Percentiles rank a stretch among this genome's conserved stretches.
Conservation (phyloP, 2,888 invertebrate species). For the Creontiades dilutus region DNA sequence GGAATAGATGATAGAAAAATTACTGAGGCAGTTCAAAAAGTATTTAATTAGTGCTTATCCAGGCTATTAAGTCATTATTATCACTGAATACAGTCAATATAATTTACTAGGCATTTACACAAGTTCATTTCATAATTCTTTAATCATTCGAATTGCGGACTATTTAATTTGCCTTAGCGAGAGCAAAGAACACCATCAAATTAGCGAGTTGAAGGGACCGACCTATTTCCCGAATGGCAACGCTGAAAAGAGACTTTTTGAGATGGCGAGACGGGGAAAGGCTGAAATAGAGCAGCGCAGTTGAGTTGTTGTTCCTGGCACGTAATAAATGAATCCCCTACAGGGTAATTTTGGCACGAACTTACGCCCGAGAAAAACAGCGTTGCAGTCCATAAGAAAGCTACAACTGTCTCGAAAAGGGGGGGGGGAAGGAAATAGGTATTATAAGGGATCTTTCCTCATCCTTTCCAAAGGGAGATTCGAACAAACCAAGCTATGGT, state of each 20-base stretch:
- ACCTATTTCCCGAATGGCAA: neutral
- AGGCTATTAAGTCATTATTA: no score
- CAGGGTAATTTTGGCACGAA: constrained; percentile 60
- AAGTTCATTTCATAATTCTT: no score
- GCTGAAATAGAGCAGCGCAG: constrained; percentile 21
- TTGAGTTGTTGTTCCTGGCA: constrained; percentile 65
- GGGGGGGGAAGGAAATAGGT: neutral
- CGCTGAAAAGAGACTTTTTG: neutral
- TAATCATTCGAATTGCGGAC: no score
- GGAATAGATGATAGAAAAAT: no score
- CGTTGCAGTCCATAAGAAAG: constrained; percentile 56
- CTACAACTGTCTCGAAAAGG: constrained; percentile 8
- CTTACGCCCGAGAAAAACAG: constrained; percentile 2
- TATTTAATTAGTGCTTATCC: no score
- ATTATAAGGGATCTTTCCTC: constrained; percentile 49
- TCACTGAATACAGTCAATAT: no score
- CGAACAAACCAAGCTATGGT: constrained; percentile 43
- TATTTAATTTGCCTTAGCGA: no score
- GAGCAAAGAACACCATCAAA: no score
- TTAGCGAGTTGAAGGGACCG: neutral
- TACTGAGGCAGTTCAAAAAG: no score
- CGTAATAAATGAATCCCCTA: constrained; percentile 68
- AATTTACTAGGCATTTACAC: no score
- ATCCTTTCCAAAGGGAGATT: neutral
- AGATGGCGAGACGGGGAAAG: neutral